These are phyloP conservation scores for Leucophenga maculata DNA, from an alignment of 2,888 invertebrate species.

Conservation along the genomic window DNA sequence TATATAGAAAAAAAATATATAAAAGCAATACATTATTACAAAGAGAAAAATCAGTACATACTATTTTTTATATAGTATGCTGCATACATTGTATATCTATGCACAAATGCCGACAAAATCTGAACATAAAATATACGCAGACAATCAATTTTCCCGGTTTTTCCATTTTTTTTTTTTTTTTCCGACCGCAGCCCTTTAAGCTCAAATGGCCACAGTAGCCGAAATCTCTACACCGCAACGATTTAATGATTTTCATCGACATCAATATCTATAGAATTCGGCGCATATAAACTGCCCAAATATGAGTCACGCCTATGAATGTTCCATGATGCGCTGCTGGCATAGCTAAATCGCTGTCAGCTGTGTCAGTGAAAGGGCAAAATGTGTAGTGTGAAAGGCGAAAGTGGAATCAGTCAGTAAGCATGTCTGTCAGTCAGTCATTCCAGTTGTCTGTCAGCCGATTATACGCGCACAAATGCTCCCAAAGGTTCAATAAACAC, in stretches of 20 bases:
- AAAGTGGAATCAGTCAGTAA: no score
- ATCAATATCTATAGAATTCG: slow-evolving; percentile 24
- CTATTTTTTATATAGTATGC: background rate
- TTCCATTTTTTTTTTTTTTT: slow-evolving; percentile 1
- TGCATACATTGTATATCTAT: background rate
- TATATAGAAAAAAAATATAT: no score
- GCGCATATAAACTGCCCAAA: background rate
- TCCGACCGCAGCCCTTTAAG: background rate
- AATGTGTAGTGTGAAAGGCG: no score
- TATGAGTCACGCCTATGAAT: background rate
- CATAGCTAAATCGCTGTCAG: no score
- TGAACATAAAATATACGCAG: slow-evolving; percentile 13
- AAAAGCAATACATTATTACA: no score
- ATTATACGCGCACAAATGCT: slow-evolving; percentile 43
- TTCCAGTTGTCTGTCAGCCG: background rate
- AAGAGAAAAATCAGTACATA: no score
- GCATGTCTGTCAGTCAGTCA: no score
- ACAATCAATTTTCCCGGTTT: slow-evolving; percentile 14
- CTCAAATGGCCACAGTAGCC: slow-evolving; percentile 15
- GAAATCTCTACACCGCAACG: slow-evolving; percentile 18
- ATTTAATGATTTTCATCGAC: slow-evolving; percentile 48
- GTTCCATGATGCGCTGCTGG: background rate
- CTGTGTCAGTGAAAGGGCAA: slow-evolving; percentile 28
- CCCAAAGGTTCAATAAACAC: slow-evolving; percentile 56
- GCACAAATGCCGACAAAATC: background rate